These are phyloP conservation scores for Pogonus chalceus DNA, from an alignment of 1,140 invertebrate species.

Conservation along the genomic window DNA sequence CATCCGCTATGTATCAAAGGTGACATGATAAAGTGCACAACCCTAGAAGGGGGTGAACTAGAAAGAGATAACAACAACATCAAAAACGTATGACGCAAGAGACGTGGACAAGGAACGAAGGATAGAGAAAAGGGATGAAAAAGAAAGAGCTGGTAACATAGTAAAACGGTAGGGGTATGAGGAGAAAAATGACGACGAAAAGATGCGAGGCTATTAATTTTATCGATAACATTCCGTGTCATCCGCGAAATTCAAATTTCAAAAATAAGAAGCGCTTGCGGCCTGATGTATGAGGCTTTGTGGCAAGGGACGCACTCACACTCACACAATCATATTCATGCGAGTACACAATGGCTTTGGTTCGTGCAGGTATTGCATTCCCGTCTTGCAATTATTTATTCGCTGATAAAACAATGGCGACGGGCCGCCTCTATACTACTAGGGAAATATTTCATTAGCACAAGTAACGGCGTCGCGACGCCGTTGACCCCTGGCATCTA, in stretches of 20 bases:
- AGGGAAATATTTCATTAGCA: conserved; percentile 6
- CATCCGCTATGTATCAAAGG: not conserved
- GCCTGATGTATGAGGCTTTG: conserved; percentile 3
- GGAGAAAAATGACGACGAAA: too few relatives aligned
- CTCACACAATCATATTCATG: not conserved
- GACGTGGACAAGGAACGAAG: too few relatives aligned
- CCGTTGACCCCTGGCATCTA: not conserved
- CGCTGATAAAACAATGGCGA: conserved; percentile 4
- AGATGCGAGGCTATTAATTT: conserved; percentile 19
- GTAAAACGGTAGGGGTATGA: conserved; percentile 10
- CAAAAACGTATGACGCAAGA: too few relatives aligned
- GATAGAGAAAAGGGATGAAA: not conserved
- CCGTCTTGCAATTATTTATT: conserved; percentile 5
- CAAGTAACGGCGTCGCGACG: conserved; percentile 3
- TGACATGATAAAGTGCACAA: not conserved
- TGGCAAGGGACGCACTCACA: not conserved
- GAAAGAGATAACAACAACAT: too few relatives aligned
- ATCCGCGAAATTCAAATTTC: conserved; percentile 8
- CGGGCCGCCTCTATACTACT: not conserved
- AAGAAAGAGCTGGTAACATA: not conserved
- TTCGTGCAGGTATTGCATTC: conserved; percentile 1
- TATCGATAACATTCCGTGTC: conserved; percentile 17
- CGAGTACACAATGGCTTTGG: not conserved
- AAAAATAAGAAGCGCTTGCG: conserved; percentile 6
- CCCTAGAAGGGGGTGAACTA: not conserved